Conservation (phyloP, 64 coral and sea anemone species). For the Platygyra sinensis region DNA sequence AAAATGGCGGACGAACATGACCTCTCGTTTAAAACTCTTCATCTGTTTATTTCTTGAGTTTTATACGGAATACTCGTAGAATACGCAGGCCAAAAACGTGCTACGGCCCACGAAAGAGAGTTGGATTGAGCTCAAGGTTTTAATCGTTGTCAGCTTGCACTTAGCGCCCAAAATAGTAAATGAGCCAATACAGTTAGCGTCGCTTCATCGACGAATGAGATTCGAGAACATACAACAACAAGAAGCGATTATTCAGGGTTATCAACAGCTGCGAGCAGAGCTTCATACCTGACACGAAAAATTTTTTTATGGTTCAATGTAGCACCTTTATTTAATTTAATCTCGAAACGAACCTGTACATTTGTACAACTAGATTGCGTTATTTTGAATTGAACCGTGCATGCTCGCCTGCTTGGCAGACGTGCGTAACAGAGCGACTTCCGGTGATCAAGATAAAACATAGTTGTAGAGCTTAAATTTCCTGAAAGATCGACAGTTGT, state of each 20-base stretch:
- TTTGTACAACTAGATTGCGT: background rate
- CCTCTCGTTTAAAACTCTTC: no score
- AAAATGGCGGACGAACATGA: conserved; percentile 8
- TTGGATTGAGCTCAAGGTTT: background rate
- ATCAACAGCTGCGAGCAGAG: background rate
- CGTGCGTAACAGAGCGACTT: background rate
- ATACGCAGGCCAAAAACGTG: background rate
- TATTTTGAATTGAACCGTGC: no score
- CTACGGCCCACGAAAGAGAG: background rate
- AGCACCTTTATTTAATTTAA: no score
- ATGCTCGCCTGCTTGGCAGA: background rate
- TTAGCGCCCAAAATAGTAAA: conserved; percentile 23
- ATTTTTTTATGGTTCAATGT: background rate
- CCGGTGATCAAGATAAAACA: background rate
- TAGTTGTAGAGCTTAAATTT: background rate
- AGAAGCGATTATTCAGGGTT: background rate
- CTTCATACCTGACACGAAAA: background rate
- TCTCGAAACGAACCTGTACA: no score
- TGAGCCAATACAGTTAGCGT: conserved; percentile 18
- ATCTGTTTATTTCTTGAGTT: no score
- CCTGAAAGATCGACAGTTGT: background rate
- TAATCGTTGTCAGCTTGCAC: background rate
- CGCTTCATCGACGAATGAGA: conserved; percentile 2
- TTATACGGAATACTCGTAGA: background rate
- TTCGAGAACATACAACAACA: background rate